phyloP scores from a whole-genome alignment of 2,888 invertebrate genomes.

The Eretmocerus hayati region DNA sequence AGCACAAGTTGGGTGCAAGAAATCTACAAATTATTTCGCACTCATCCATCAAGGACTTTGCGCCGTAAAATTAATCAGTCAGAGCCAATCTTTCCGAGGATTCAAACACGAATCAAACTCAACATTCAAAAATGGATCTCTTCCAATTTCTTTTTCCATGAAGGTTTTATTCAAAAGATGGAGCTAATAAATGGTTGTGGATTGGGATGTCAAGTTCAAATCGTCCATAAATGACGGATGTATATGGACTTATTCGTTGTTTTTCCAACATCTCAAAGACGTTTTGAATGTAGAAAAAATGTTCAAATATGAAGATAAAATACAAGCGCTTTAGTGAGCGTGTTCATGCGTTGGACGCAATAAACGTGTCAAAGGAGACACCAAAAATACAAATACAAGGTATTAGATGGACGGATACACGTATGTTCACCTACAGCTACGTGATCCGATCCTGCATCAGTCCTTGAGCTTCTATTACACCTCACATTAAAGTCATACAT shows the following conservation, averaged over 20 bases:
- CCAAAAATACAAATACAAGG: not conserved
- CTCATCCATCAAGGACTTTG: not conserved
- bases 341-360: not conserved
- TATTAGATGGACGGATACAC: not conserved
- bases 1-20: constrained; percentile 9
- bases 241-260: constrained; percentile 19
- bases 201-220: too few species aligned
- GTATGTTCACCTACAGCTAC: not conserved
- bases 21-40: not conserved
- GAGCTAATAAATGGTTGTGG: too few species aligned
- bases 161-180: too few species aligned
- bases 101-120: too few species aligned
- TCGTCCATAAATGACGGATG: constrained; percentile 16
- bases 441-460: too few species aligned
- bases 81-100: constrained; percentile 11
- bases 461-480: not conserved
- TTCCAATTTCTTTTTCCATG: too few species aligned
- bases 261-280: constrained; percentile 10
- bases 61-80: constrained; percentile 21
- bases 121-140: too few species aligned
- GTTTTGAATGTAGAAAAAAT: constrained; percentile 1
- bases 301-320: not conserved
- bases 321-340: not conserved
- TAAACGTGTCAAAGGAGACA: not conserved
- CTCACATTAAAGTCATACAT: not conserved